These are phyloP conservation scores for Limonius californicus DNA, from an alignment of 1,140 invertebrate genomes.

Conservation along the genomic window DNA sequence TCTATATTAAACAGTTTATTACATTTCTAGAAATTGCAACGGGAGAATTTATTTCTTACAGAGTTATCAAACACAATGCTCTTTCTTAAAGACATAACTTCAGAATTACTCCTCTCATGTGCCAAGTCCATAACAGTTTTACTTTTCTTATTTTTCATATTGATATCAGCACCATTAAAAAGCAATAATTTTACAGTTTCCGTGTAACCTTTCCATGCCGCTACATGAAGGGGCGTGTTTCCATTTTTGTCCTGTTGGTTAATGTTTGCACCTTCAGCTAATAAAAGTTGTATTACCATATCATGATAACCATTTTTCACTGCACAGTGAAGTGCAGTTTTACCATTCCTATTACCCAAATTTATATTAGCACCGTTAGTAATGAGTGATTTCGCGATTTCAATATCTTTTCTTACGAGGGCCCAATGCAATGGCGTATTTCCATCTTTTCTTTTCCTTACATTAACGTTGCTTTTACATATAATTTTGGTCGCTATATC, in stretches of 20 bases:
- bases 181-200: not conserved
- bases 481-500: not conserved
- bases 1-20: too few relatives aligned
- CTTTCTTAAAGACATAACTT: too few relatives aligned
- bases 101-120: too few relatives aligned
- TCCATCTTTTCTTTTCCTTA: not conserved
- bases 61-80: too few relatives aligned
- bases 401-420: not conserved
- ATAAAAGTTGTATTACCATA: not conserved
- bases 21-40: not conserved
- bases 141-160: not conserved
- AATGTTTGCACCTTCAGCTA: not conserved
- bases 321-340: not conserved
- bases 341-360: not conserved
- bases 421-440: not conserved
- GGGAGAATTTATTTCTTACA: not conserved
- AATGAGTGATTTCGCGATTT: not conserved
- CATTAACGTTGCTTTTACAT: too few relatives aligned
- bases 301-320: not conserved
- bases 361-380: not conserved
- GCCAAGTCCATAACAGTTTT: not conserved
- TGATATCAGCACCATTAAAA: not conserved
- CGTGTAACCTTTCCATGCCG: not conserved
- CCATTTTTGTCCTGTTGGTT: not conserved
- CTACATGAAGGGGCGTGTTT: not conserved